Conservation (phyloP, 2,797 vertebrate genomes). For the Mormyrus hasselquistii region DNA sequence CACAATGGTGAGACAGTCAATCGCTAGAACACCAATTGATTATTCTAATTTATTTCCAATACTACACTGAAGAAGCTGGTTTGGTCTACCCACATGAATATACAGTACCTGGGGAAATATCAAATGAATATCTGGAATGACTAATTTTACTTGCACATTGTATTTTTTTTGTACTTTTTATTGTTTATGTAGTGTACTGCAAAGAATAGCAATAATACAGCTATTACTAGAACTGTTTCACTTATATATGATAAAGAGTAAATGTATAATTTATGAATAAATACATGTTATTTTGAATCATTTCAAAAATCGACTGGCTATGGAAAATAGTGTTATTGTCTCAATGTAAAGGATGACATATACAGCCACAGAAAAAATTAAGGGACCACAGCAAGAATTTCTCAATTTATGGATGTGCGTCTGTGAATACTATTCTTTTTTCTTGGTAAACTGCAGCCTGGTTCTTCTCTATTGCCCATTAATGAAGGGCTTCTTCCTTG, state of each 20-base stretch:
- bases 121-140: not conserved
- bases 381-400: not conserved
- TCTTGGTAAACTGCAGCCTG: not conserved
- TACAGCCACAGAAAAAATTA: not conserved
- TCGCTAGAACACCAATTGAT: not conserved
- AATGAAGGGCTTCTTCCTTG: not conserved
- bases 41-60: slow-evolving; percentile 6
- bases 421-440: not conserved
- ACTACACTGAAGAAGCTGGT: not conserved
- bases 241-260: not conserved
- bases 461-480: not conserved
- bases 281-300: not conserved
- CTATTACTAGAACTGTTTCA: not conserved
- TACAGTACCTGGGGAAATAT: not conserved
- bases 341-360: not conserved
- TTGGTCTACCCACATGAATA: not conserved
- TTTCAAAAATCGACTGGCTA: not conserved
- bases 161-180: not conserved
- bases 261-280: not conserved
- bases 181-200: not conserved
- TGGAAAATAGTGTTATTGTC: not conserved
- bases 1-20: not conserved
- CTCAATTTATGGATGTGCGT: not conserved
- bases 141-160: not conserved
- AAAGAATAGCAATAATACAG: not conserved